Evolutionary conservation across 2,888 invertebrate species (phyloP).

Genomic region (Hypena proboscidalis): DNA sequence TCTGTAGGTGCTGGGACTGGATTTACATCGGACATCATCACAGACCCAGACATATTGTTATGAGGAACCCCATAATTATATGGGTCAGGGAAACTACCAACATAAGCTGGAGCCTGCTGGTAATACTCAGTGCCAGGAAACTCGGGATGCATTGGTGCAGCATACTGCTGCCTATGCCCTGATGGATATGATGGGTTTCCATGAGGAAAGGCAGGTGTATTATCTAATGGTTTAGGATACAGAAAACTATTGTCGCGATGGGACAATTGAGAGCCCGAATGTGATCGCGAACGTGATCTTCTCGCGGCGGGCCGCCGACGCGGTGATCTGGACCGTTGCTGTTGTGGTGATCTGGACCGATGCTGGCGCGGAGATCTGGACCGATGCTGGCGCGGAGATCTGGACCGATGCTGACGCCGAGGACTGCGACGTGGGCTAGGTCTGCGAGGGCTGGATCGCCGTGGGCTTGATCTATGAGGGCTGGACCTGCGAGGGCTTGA

Average conservation of each 20-base stretch:
- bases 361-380: constrained; percentile 30
- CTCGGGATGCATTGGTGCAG: constrained; percentile 26
- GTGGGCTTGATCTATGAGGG: constrained; percentile 35
- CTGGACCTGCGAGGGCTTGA: constrained; percentile 40
- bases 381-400: too few species aligned
- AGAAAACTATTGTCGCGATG: constrained; percentile 51
- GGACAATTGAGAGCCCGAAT: constrained; percentile 38
- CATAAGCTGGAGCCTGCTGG: constrained; percentile 45
- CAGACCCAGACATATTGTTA: constrained; percentile 39
- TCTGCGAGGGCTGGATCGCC: constrained; percentile 36
- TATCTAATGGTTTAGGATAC: constrained; percentile 50
- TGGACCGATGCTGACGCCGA: too few species aligned
- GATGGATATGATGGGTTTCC: constrained; percentile 27
- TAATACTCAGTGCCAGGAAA: constrained; percentile 36
- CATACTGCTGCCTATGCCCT: constrained; percentile 21
- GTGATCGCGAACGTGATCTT: constrained; percentile 36
- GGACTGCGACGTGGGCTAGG: too few species aligned
- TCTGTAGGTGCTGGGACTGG: constrained; percentile 26
- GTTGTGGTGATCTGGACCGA: constrained; percentile 29
- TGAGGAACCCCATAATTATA: constrained; percentile 53
- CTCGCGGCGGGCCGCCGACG: constrained; percentile 18
- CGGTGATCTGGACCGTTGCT: constrained; percentile 49
- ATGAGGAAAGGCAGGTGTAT: constrained; percentile 10
- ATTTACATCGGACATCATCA: constrained; percentile 19
- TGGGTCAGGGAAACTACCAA: constrained; percentile 45